Evolutionary conservation across 2,888 invertebrate genomes (phyloP).

Genomic region (Congeria kusceri): DNA sequence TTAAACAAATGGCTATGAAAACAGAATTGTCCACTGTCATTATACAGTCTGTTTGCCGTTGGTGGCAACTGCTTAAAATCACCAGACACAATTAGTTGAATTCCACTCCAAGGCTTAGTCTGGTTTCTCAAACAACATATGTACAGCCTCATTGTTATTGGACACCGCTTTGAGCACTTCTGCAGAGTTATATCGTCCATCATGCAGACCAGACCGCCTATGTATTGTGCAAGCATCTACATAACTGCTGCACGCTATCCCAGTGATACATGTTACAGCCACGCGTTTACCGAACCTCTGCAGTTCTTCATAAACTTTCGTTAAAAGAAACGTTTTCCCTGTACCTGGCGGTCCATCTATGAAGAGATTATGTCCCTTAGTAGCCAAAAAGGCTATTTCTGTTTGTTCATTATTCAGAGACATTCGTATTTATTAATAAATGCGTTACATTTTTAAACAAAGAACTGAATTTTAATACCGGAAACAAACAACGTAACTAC

Average conservation of each 20-base stretch:
- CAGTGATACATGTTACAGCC: slow-evolving; percentile 3
- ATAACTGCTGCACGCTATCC: slow-evolving; percentile 7
- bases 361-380: slow-evolving; percentile 11
- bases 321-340: slow-evolving; percentile 4
- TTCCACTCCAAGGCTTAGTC: not conserved
- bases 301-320: not conserved
- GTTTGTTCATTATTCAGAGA: not conserved
- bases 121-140: not conserved
- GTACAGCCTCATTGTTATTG: not conserved
- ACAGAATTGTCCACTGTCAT: slow-evolving; percentile 9
- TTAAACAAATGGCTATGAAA: not conserved
- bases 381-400: not conserved
- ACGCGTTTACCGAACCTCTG: not conserved
- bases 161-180: not conserved
- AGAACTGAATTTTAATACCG: no score
- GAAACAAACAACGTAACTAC: no score
- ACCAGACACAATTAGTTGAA: slow-evolving; percentile 15
- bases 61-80: slow-evolving; percentile 12
- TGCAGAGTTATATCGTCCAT: slow-evolving; percentile 6
- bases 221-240: slow-evolving; percentile 10
- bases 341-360: slow-evolving; percentile 15
- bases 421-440: no score
- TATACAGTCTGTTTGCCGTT: slow-evolving; percentile 8
- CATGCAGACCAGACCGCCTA: slow-evolving; percentile 2
- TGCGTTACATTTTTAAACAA: no score